Conservation (phyloP, 2,113 vertebrate species). For the Manacus vitellinus region DNA sequence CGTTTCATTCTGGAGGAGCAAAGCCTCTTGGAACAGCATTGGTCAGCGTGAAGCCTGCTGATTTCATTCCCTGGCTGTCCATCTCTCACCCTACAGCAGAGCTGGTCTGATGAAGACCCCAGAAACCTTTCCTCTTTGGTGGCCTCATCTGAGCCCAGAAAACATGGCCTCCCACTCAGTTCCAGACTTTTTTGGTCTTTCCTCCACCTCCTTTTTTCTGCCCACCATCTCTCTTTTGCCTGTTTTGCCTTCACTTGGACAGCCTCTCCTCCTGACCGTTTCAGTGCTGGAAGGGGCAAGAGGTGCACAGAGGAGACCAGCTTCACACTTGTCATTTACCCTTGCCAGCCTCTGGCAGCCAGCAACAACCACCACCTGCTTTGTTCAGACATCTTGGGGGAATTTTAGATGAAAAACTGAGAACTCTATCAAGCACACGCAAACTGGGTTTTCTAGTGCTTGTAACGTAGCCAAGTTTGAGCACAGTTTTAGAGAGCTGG, state of each 20-base stretch:
- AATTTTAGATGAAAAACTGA: not conserved
- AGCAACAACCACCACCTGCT: not conserved
- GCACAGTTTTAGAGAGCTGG: slow-evolving; percentile 49
- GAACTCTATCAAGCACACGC: not conserved
- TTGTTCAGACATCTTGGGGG: not conserved
- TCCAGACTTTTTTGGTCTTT: not conserved
- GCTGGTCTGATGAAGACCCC: not conserved
- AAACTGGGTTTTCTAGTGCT: slow-evolving; percentile 8
- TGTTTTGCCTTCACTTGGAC: not conserved
- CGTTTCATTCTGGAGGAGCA: not conserved
- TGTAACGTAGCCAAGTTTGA: slow-evolving; percentile 36
- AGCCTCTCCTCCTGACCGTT: not conserved
- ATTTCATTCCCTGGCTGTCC: not conserved
- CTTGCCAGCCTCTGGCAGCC: not conserved
- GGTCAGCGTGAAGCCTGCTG: not conserved
- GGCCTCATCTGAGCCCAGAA: not conserved
- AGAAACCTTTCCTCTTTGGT: not conserved
- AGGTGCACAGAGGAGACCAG: not conserved
- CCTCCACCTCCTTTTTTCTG: not conserved
- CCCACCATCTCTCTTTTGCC: not conserved
- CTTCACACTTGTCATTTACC: not conserved
- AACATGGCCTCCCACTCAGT: not conserved
- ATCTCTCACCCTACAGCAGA: not conserved
- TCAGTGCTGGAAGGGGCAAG: not conserved
- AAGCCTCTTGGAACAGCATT: not conserved